Conservation (phyloP, 2,113 vertebrate genomes). For the Tautogolabrus adspersus region DNA sequence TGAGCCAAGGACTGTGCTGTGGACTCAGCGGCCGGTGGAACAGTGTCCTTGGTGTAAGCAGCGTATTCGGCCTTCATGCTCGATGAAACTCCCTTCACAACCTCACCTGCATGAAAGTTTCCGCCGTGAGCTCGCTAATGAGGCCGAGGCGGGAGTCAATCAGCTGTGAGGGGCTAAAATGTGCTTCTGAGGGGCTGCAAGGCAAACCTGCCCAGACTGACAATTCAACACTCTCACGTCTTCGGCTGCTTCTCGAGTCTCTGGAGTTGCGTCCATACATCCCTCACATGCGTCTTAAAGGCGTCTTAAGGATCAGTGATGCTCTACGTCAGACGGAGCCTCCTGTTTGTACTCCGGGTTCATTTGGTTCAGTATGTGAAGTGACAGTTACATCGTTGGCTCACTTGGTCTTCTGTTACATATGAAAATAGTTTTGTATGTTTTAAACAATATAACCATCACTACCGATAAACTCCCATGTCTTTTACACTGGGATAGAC, state of each 20-base stretch:
- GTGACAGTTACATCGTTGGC: too few species aligned
- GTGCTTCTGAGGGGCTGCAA: constrained; percentile 18
- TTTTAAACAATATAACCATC: too few species aligned
- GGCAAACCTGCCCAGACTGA: constrained; percentile 15
- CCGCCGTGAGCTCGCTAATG: constrained; percentile 60
- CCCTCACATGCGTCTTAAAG: too few species aligned
- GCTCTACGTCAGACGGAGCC: too few species aligned
- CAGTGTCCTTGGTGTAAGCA: constrained; percentile 65
- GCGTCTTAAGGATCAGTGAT: too few species aligned
- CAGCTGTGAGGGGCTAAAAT: constrained; percentile 47
- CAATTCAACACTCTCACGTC: constrained; percentile 20
- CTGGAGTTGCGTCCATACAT: background rate
- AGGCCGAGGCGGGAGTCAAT: constrained; percentile 58
- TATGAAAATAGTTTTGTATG: too few species aligned
- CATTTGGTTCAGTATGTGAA: too few species aligned
- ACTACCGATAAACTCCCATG: too few species aligned
- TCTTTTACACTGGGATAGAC: too few species aligned
- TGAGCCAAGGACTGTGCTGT: constrained; percentile 50
- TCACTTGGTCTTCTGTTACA: too few species aligned
- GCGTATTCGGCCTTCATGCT: constrained; percentile 66
- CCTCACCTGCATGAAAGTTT: constrained; percentile 35
- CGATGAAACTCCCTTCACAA: constrained; percentile 32
- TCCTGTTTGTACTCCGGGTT: too few species aligned
- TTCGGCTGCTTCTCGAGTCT: constrained; percentile 7
- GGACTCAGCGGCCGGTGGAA: constrained; percentile 17